These are phyloP conservation scores for Eristalis pertinax DNA, from an alignment of 2,888 invertebrate species.

Conservation along the genomic window DNA sequence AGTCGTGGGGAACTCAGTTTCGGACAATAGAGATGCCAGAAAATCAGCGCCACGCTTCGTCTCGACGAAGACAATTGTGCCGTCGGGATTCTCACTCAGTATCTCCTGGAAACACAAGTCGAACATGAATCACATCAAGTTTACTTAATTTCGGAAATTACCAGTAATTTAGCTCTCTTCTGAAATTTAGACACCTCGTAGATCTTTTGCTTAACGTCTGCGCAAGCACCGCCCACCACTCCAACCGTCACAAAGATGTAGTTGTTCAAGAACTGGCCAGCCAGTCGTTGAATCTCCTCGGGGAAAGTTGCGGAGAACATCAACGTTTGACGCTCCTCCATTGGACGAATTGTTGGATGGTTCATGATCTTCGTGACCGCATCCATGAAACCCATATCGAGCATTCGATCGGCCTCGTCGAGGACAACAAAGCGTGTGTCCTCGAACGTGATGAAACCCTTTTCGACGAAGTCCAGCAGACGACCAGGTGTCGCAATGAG, in stretches of 20 bases:
- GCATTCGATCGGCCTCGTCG: constrained; percentile 99
- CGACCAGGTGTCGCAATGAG: constrained; percentile 99
- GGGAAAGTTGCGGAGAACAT: constrained; percentile 99
- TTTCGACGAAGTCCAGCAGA: constrained; percentile 96
- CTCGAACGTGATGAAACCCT: constrained; percentile 94
- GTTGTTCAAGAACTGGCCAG: constrained; percentile 88
- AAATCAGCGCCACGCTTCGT: constrained; percentile 95
- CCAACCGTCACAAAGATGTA: constrained; percentile 96
- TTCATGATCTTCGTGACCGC: constrained; percentile 93
- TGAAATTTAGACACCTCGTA: constrained; percentile 86
- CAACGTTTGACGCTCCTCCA: constrained; percentile 94
- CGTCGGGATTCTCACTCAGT: constrained; percentile 78
- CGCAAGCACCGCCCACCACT: constrained; percentile 95
- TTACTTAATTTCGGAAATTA: constrained; percentile 60
- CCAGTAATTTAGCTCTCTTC: constrained; percentile 88
- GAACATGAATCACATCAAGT: not conserved
- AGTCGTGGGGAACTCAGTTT: constrained; percentile 92
- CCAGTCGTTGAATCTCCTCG: constrained; percentile 95
- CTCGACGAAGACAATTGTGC: constrained; percentile 94
- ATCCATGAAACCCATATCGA: constrained; percentile 99
- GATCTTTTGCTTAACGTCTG: constrained; percentile 93
- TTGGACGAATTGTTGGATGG: constrained; percentile 91
- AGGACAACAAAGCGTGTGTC: constrained; percentile 94
- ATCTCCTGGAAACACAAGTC: constrained; percentile 75
- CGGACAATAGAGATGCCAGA: constrained; percentile 90